Evolutionary conservation across 1,140 invertebrate genomes (phyloP).

Genomic region (Zaprionus capensis): DNA sequence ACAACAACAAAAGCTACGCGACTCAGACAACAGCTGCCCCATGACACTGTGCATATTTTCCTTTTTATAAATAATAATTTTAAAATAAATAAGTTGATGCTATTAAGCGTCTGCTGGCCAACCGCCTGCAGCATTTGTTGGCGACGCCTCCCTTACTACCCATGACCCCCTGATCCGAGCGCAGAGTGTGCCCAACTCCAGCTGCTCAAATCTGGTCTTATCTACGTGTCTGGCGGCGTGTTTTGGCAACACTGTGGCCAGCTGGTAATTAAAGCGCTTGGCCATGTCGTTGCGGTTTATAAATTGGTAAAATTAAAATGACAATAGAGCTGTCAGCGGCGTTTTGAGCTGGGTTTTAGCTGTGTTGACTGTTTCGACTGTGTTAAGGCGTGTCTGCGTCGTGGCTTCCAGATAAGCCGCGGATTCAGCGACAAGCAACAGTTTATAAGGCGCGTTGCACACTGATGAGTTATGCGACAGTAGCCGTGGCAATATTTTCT

Average conservation of each 20-base stretch:
- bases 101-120: slow-evolving; percentile 66
- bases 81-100: slow-evolving; percentile 80
- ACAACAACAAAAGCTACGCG: neutral
- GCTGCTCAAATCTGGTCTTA: slow-evolving; percentile 62
- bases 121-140: slow-evolving; percentile 58
- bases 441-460: slow-evolving; percentile 9
- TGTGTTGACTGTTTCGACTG: slow-evolving; percentile 4
- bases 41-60: slow-evolving; percentile 61
- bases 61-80: slow-evolving; percentile 74
- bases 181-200: neutral
- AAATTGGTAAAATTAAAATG: slow-evolving; percentile 76
- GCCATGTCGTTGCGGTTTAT: slow-evolving; percentile 64
- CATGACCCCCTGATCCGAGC: neutral
- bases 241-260: slow-evolving; percentile 56
- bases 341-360: slow-evolving; percentile 65
- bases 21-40: slow-evolving; percentile 9
- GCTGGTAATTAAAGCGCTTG: slow-evolving; percentile 71
- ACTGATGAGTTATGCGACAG: slow-evolving; percentile 10
- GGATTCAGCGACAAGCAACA: slow-evolving; percentile 16
- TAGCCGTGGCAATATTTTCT: neutral
- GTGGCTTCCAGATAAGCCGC: slow-evolving; percentile 31
- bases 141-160: slow-evolving; percentile 8
- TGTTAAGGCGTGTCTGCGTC: slow-evolving; percentile 6
- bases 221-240: slow-evolving; percentile 61
- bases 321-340: slow-evolving; percentile 76